Conservation (phyloP, 2,888 invertebrate genomes). For the Phalera bucephala region DNA sequence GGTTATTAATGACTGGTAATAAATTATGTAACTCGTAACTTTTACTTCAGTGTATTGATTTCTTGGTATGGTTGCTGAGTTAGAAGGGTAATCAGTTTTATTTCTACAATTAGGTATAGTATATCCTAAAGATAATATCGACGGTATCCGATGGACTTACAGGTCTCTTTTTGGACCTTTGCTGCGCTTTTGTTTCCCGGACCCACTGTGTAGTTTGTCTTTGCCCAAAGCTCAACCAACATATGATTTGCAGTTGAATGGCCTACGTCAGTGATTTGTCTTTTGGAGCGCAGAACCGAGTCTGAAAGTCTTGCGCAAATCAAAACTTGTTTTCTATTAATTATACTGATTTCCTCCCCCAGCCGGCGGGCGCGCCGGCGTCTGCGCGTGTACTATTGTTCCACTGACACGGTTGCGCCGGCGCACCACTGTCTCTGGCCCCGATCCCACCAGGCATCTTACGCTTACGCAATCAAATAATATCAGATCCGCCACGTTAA, state of each 20-base stretch:
- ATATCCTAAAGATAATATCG: too few relatives aligned
- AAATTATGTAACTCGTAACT: conserved; percentile 15
- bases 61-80: too few relatives aligned
- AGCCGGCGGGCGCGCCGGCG: conserved; percentile 4
- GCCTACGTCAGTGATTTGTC: too few relatives aligned
- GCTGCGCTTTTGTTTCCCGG: too few relatives aligned
- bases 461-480: conserved; percentile 60
- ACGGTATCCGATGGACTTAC: too few relatives aligned
- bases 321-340: conserved; percentile 22
- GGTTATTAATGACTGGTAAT: conserved; percentile 2
- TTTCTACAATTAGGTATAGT: too few relatives aligned
- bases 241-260: too few relatives aligned
- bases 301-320: conserved; percentile 15
- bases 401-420: conserved; percentile 61
- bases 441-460: conserved; percentile 66
- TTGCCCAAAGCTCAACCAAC: too few relatives aligned
- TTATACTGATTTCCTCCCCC: conserved; percentile 30
- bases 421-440: conserved; percentile 46
- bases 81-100: too few relatives aligned
- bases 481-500: conserved; percentile 37
- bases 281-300: too few relatives aligned
- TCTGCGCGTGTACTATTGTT: conserved; percentile 40
- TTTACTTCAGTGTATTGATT: conserved; percentile 14
- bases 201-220: too few relatives aligned
- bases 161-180: too few relatives aligned